Percentiles rank a stretch among this genome's conserved stretches.
Conservation (phyloP, 2,888 invertebrate genomes). For the Leptothorax acervorum region DNA sequence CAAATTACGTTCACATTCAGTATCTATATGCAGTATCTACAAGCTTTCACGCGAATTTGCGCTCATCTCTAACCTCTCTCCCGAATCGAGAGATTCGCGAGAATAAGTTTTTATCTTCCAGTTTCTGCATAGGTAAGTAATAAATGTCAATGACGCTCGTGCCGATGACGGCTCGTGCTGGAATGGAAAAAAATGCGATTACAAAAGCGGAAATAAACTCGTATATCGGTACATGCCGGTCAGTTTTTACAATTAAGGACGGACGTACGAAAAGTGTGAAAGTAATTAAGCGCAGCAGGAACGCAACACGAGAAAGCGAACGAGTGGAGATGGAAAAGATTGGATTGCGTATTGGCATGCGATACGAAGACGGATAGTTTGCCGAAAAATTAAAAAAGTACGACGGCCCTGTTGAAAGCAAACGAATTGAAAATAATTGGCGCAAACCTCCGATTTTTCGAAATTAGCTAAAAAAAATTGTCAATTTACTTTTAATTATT, state of each 20-base stretch:
- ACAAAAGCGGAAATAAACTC: neutral
- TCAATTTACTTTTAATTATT: too few species aligned
- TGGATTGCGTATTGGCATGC: conserved; percentile 18
- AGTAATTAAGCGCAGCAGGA: neutral
- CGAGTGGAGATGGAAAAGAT: neutral
- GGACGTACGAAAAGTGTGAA: conserved; percentile 1
- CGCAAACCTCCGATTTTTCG: neutral
- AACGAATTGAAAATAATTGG: neutral
- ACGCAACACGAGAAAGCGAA: conserved; percentile 12
- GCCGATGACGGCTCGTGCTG: conserved; percentile 16
- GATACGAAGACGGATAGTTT: neutral
- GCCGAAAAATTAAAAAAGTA: neutral
- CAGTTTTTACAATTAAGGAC: conserved; percentile 9
- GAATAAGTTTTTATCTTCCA: neutral
- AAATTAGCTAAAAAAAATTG: neutral
- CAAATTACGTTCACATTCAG: neutral
- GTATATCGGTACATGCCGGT: neutral
- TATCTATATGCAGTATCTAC: neutral
- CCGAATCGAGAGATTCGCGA: neutral
- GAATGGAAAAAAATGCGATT: conserved; percentile 17
- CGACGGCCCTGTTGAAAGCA: neutral
- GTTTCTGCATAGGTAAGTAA: neutral
- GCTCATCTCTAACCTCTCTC: neutral
- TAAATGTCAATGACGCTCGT: conserved; percentile 30
- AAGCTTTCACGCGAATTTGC: neutral